phyloP scores from a whole-genome alignment of 2,113 vertebrate species.

The Scomber colias region DNA sequence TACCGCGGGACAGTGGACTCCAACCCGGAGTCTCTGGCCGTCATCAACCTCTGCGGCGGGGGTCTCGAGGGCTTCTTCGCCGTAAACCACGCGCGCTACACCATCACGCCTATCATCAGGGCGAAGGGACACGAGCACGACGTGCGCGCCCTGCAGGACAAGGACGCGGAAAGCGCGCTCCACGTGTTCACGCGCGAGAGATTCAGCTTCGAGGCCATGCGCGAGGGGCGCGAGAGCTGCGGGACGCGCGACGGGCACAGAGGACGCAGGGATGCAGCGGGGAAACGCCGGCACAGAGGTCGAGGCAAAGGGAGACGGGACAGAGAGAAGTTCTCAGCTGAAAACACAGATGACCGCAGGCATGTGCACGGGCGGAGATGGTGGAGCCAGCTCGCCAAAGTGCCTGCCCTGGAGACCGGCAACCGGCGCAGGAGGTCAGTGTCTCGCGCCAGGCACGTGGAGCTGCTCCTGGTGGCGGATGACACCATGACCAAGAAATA shows the following conservation, averaged over 20 bases:
- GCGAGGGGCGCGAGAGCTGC: slow-evolving; percentile 75
- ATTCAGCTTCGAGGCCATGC: slow-evolving; percentile 90
- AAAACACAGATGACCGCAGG: background rate
- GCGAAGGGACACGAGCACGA: slow-evolving; percentile 76
- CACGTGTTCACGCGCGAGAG: slow-evolving; percentile 89
- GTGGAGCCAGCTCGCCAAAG: slow-evolving; percentile 56
- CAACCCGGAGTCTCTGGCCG: slow-evolving; percentile 90
- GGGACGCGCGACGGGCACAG: slow-evolving; percentile 72
- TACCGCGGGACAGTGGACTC: slow-evolving; percentile 94
- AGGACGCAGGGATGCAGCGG: slow-evolving; percentile 57
- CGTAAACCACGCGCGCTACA: slow-evolving; percentile 89
- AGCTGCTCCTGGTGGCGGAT: slow-evolving; percentile 96
- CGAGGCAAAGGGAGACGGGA: slow-evolving; percentile 13
- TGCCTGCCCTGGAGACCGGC: slow-evolving; percentile 1
- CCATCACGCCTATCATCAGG: slow-evolving; percentile 84
- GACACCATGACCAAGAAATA: slow-evolving; percentile 93
- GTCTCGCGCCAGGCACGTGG: slow-evolving; percentile 94
- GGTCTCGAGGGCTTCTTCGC: slow-evolving; percentile 94
- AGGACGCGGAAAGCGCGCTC: slow-evolving; percentile 80
- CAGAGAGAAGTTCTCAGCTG: background rate
- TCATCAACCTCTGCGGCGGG: slow-evolving; percentile 91
- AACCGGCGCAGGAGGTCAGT: slow-evolving; percentile 86
- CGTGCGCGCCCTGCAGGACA: slow-evolving; percentile 86
- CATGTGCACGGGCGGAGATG: slow-evolving; percentile 29
- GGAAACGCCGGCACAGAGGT: slow-evolving; percentile 19